Evolutionary conservation across 2,888 invertebrate genomes (phyloP).

Genomic region (Pegoplata infirma): DNA sequence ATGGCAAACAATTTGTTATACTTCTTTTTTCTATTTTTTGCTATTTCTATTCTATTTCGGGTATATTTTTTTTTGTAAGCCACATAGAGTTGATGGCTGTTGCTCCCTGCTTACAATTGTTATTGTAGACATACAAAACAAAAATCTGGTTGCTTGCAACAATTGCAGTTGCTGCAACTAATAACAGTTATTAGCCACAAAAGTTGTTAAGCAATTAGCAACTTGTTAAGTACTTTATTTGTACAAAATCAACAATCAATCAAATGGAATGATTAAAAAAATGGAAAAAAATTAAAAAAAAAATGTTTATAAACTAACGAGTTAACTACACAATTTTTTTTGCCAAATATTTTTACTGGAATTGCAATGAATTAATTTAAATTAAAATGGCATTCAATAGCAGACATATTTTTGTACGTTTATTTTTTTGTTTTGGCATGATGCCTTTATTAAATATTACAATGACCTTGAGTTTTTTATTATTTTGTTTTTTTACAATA

Average conservation of each 20-base stretch:
- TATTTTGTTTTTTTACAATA: too few species aligned
- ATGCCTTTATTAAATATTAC: constrained; percentile 36
- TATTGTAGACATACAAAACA: neutral
- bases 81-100: neutral
- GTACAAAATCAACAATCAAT: constrained; percentile 50
- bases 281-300: neutral
- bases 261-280: constrained; percentile 10
- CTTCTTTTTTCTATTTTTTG: neutral
- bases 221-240: constrained; percentile 59
- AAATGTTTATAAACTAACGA: neutral
- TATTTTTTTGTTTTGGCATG: too few species aligned
- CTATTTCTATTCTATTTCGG: constrained; percentile 30
- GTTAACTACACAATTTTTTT: neutral
- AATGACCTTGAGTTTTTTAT: constrained; percentile 28
- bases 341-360: neutral
- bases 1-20: constrained; percentile 2
- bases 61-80: neutral
- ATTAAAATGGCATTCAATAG: neutral
- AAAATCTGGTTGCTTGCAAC: constrained; percentile 10
- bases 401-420: too few species aligned
- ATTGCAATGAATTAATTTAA: neutral
- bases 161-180: constrained; percentile 30
- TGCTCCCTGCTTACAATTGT: neutral
- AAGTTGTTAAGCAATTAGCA: constrained; percentile 59
- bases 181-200: constrained; percentile 57